A percentile compares a stretch with the other conserved stretches of the same genome.
These are phyloP conservation scores for Petrocephalus zakoni DNA, from an alignment of 2,113 vertebrate species.

Conservation along the genomic window DNA sequence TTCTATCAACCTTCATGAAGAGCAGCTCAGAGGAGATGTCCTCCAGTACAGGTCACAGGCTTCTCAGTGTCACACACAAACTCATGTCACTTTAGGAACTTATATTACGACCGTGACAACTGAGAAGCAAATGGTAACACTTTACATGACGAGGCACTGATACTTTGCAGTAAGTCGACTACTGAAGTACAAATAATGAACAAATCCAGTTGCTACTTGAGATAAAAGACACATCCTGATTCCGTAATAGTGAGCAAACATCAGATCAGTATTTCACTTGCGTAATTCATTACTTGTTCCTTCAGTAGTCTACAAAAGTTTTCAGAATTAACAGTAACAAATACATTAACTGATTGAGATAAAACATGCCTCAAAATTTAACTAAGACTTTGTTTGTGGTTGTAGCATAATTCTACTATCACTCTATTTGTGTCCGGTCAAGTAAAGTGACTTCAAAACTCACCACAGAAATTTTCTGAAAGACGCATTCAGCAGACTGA, in stretches of 20 bases:
- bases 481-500: no score
- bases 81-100: no score
- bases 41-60: neutral
- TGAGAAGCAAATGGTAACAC: no score
- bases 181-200: neutral
- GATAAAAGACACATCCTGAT: neutral
- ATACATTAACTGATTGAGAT: no score
- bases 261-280: no score
- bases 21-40: neutral
- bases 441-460: neutral
- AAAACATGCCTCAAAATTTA: neutral
- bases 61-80: neutral
- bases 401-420: neutral
- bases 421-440: neutral
- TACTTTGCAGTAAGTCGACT: neutral
- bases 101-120: no score
- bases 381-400: neutral
- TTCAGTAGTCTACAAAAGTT: no score
- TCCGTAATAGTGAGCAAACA: no score
- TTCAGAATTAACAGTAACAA: no score
- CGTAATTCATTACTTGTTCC: no score
- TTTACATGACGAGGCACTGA: no score
- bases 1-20: neutral
- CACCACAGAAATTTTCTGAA: no score
- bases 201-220: neutral